These are phyloP conservation scores for Scolopax mira DNA, from an alignment of 2,113 vertebrate genomes.

Conservation along the genomic window DNA sequence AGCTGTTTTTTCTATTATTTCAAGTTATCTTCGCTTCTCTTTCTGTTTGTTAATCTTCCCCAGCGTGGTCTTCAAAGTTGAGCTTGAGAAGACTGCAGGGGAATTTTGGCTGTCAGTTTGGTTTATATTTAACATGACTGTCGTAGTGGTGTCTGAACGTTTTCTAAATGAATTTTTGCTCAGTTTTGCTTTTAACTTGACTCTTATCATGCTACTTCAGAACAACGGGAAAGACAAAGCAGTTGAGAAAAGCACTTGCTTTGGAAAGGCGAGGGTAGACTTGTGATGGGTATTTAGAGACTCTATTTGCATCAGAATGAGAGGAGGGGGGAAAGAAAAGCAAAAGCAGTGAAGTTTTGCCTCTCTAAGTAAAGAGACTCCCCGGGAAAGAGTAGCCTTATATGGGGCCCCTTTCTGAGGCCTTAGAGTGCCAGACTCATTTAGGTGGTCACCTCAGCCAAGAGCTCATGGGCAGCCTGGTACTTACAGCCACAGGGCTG, in stretches of 20 bases:
- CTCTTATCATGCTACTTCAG: neutral
- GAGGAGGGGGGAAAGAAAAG: neutral
- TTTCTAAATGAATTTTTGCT: neutral
- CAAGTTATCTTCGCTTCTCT: neutral
- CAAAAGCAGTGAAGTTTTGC: neutral
- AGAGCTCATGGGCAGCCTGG: neutral
- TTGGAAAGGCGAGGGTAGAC: neutral
- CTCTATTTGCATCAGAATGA: neutral
- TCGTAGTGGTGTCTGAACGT: neutral
- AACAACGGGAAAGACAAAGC: neutral
- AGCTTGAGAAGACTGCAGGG: neutral
- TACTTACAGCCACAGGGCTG: neutral
- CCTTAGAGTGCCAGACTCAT: neutral
- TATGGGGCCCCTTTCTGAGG: neutral
- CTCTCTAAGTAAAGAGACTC: neutral
- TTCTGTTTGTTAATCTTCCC: neutral
- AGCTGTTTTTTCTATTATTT: neutral
- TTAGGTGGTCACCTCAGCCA: neutral
- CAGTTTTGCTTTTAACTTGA: neutral
- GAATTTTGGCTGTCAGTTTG: neutral
- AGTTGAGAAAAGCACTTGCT: neutral
- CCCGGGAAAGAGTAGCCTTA: neutral
- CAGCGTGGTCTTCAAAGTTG: neutral
- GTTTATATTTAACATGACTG: neutral
- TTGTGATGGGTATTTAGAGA: neutral